A percentile compares a stretch with the other conserved stretches of the same genome.
phyloP scores from a whole-genome alignment of 2,888 invertebrate genomes.

The Sinopyrophorus schimmeli region DNA sequence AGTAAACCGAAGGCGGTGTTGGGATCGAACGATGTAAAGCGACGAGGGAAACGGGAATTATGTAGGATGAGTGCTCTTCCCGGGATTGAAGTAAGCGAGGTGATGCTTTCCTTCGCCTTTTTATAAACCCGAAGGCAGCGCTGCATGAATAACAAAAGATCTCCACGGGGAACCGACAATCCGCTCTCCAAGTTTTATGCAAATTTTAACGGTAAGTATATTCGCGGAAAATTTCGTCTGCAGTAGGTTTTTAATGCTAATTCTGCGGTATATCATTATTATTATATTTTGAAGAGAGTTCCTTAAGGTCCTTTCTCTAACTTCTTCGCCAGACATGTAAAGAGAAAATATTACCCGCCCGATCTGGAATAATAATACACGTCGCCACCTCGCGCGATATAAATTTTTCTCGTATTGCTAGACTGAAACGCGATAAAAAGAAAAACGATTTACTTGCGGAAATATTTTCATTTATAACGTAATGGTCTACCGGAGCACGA shows the following conservation, averaged over 20 bases:
- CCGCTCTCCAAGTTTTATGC: conserved; percentile 45
- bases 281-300: conserved; percentile 22
- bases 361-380: conserved; percentile 6
- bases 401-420: too few relatives aligned
- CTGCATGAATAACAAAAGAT: conserved; percentile 53
- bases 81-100: conserved; percentile 35
- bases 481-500: too few relatives aligned
- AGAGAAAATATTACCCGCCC: conserved; percentile 6
- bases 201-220: conserved; percentile 41
- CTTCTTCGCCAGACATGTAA: conserved; percentile 6
- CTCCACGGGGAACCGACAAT: conserved; percentile 41
- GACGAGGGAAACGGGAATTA: conserved; percentile 30
- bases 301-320: conserved; percentile 14
- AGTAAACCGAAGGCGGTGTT: conserved; percentile 30
- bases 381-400: too few relatives aligned
- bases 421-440: too few relatives aligned
- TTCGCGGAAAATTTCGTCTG: conserved; percentile 32
- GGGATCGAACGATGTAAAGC: conserved; percentile 30
- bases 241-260: conserved; percentile 37
- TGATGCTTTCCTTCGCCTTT: conserved; percentile 42
- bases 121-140: conserved; percentile 46
- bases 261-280: conserved; percentile 33
- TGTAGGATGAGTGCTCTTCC: conserved; percentile 34
- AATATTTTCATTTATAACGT: too few relatives aligned
- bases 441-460: too few relatives aligned